Conservation (phyloP, 2,888 invertebrate genomes). For the Amphipyra tragopoginis region DNA sequence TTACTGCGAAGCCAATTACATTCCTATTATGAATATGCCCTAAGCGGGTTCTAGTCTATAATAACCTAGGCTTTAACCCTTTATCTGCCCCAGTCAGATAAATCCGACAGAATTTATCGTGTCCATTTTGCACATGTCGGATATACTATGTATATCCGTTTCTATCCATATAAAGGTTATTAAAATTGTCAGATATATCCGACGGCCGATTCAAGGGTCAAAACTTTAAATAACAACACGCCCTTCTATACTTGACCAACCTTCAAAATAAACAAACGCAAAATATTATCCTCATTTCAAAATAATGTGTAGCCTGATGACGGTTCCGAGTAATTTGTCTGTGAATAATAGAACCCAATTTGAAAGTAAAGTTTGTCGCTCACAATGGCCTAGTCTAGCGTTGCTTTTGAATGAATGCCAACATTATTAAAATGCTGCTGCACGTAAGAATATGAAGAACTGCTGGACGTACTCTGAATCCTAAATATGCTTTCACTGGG, state of each 20-base stretch:
- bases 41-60: not conserved
- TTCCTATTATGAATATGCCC: not conserved
- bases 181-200: too few species aligned
- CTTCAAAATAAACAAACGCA: not conserved
- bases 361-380: slow-evolving; percentile 30
- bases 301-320: slow-evolving; percentile 4
- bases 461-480: slow-evolving; percentile 21
- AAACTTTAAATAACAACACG: not conserved
- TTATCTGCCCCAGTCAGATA: too few species aligned
- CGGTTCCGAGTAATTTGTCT: slow-evolving; percentile 25
- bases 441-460: slow-evolving; percentile 36
- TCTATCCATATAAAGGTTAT: too few species aligned
- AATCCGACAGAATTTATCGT: too few species aligned
- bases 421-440: slow-evolving; percentile 44
- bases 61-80: not conserved
- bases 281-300: not conserved
- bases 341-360: slow-evolving; percentile 43
- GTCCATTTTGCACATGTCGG: too few species aligned
- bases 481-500: slow-evolving; percentile 12
- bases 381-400: slow-evolving; percentile 22
- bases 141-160: too few species aligned
- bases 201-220: too few species aligned
- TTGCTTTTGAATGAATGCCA: slow-evolving; percentile 37
- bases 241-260: not conserved
- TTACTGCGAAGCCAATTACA: not conserved